A percentile compares a stretch with the other conserved stretches of the same genome.
Conservation (phyloP, 2,888 invertebrate species). For the Aphodius sticticus region DNA sequence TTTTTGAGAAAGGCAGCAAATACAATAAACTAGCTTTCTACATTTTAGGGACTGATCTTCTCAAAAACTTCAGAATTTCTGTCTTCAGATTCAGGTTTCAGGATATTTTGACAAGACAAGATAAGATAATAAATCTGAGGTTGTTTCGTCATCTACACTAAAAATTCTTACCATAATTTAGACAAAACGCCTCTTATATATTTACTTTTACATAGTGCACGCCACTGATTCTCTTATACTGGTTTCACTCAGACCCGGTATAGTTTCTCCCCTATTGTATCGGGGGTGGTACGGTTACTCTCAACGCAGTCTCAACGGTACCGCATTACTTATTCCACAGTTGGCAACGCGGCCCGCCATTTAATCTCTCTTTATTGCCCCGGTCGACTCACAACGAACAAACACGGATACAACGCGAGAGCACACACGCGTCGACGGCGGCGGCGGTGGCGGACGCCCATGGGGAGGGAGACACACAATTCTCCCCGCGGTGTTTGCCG, state of each 20-base stretch:
- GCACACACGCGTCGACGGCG: background rate
- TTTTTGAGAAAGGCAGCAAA: too few relatives aligned
- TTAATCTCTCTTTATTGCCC: conserved; percentile 38
- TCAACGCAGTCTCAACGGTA: background rate
- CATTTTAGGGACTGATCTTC: too few relatives aligned
- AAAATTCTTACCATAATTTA: too few relatives aligned
- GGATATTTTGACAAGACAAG: too few relatives aligned
- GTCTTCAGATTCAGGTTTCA: too few relatives aligned
- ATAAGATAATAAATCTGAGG: too few relatives aligned
- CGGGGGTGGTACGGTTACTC: background rate
- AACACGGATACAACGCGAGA: conserved; percentile 19
- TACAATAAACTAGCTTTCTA: too few relatives aligned
- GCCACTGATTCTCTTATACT: background rate
- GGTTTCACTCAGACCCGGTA: background rate
- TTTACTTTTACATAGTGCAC: too few relatives aligned
- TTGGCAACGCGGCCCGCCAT: conserved; percentile 36
- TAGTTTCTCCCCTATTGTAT: background rate
- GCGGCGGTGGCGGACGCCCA: background rate
- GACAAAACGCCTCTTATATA: too few relatives aligned
- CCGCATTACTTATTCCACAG: conserved; percentile 31
- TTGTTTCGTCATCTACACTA: too few relatives aligned
- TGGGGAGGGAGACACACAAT: conserved; percentile 6
- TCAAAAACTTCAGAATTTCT: too few relatives aligned
- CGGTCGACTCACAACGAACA: conserved; percentile 23
- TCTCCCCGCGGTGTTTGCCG: conserved; percentile 18